phyloP scores from a whole-genome alignment of 2,888 invertebrate species.

The Pterobdella sp. region DNA sequence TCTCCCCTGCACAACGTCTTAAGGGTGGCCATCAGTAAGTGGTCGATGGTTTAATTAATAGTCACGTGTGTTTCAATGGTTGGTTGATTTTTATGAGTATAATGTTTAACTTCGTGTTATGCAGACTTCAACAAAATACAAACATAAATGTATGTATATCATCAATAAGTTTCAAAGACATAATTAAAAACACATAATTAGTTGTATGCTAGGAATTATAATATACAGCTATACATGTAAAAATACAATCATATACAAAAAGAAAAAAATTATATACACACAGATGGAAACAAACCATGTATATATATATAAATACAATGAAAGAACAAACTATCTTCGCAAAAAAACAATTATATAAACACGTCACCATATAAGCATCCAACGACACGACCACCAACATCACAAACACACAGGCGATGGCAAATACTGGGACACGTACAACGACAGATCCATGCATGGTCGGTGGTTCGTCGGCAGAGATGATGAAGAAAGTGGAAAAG shows the following conservation, averaged over 20 bases:
- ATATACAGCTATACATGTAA: conserved; percentile 1
- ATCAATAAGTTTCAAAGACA: neutral
- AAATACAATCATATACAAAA: neutral
- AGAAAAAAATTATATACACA: neutral
- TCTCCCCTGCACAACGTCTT: too few species aligned
- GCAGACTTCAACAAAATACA: too few species aligned
- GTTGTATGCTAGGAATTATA: too few species aligned
- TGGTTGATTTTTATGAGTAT: too few species aligned
- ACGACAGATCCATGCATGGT: neutral
- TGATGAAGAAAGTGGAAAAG: neutral
- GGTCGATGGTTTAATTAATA: too few species aligned
- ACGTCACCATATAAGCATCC: too few species aligned
- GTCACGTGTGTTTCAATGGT: too few species aligned
- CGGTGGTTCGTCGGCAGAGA: neutral
- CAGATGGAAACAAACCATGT: neutral
- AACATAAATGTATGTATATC: neutral
- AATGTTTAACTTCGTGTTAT: too few species aligned
- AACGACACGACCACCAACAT: too few species aligned
- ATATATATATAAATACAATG: conserved; percentile 6
- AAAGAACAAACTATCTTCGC: neutral
- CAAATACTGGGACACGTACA: neutral
- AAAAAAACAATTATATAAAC: too few species aligned
- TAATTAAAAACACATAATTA: too few species aligned
- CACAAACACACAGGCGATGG: neutral
- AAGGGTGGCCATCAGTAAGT: too few species aligned